phyloP scores from a whole-genome alignment of 1,140 invertebrate species.

The Lithobius niger region DNA sequence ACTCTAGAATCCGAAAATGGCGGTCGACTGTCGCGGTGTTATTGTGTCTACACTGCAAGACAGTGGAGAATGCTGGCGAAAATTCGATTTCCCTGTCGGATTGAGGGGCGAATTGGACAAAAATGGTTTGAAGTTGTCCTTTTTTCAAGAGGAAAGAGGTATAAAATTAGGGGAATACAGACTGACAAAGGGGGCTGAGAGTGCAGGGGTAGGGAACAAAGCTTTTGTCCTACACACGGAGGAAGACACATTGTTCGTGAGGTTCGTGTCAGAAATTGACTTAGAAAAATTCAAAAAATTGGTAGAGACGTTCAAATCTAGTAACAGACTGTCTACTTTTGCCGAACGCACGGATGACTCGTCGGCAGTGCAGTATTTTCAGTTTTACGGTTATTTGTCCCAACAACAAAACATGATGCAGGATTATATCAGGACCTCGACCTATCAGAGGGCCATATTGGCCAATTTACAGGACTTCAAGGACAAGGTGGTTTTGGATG shows the following conservation, averaged over 20 bases:
- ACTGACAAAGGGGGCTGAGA: too few species aligned
- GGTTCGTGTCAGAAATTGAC: too few species aligned
- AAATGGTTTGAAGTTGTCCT: too few species aligned
- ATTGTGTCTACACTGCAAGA: conserved; percentile 51
- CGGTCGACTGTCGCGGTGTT: conserved; percentile 50
- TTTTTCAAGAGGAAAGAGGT: too few species aligned
- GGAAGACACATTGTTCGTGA: too few species aligned
- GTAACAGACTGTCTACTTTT: conserved; percentile 56
- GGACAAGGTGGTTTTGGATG: conserved; percentile 76
- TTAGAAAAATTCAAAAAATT: too few species aligned
- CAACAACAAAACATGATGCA: conserved; percentile 99
- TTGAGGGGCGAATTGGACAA: conserved; percentile 56
- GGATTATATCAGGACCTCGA: conserved; percentile 95
- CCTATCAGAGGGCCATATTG: conserved; percentile 93
- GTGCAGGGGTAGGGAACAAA: too few species aligned
- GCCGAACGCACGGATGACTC: conserved; percentile 93
- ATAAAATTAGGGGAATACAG: too few species aligned
- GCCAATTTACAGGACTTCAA: conserved; percentile 87
- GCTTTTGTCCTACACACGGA: too few species aligned
- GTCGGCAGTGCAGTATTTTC: conserved; percentile 90
- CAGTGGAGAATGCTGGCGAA: conserved; percentile 46
- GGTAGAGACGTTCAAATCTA: too few species aligned
- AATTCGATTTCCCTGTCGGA: conserved; percentile 51
- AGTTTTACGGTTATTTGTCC: conserved; percentile 97
- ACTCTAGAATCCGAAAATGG: conserved; percentile 45